Base-by-base conservation (phyloP, 2,888 invertebrate genomes). In the Nephrotoma flavescens region DNA sequence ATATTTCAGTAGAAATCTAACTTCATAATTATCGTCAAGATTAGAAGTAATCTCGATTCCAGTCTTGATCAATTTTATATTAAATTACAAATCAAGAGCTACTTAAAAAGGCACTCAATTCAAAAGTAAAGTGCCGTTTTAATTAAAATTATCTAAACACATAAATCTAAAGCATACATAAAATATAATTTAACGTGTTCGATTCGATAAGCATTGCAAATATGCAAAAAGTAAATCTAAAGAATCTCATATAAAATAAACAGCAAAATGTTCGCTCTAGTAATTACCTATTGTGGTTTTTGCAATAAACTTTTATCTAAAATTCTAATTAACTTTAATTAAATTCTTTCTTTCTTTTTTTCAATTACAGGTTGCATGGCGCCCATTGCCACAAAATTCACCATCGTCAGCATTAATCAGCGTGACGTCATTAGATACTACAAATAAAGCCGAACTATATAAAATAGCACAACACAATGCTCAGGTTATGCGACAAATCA, bases 381-480 rank as follows among this genome's bases (percentile, higher is more conserved):
- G 87, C 86, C 87, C 88, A 31, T 71, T 71, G 11, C 71, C 71
- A 12, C 86, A 87, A 71, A 84, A 87, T n/a, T 47, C 86, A 57
- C 86, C 87, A 42, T 45, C 86, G 19, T 87, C 88, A 11, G 71
- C 71, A 31, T 86, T 87, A 12, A 87, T 88, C n/a, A 87, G 87
- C 41, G 86, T 88, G 15, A 86, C 87, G 0, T 87, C 86, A 44
- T 52, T 88, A 41, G 87, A 87, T 52, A 41, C 87, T 47, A 84
- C 87, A n/a, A 88, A 88, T 83, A 87, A 87, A 86, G 52, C 84
- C 3, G 87, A 88, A 52, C 83, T 88, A 42, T 86, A 87, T 6
- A 87, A 88, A 86, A 88, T 88, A 11, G 88, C 88, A n/a, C 87
- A 87, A 42, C 88, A 88, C 15, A 88, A 88, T 87, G 88, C 88